Base-by-base conservation (phyloP, 1,140 invertebrate genomes). In the Saccostrea cuccullata region DNA sequence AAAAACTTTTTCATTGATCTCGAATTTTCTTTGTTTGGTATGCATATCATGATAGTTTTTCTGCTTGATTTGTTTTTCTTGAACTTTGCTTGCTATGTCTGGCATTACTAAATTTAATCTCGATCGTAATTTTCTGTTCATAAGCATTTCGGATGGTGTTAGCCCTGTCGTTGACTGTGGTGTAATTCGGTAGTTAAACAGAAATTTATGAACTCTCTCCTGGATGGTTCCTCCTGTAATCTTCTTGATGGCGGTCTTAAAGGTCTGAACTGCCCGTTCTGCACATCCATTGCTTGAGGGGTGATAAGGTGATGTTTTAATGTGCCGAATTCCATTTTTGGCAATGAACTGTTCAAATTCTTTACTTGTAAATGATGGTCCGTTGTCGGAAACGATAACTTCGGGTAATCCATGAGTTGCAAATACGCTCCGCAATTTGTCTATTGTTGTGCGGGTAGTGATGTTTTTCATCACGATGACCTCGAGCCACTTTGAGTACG, bases 351-450 rank as follows among this genome's bases (percentile, higher is more conserved):
- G 56, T 89, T 88, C 84, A 40, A 88, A 84, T 89, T 95, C 92
- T 70, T 77, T 60, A 9, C 93, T 94, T n/a, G 91, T 93, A 87
- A 96, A 96, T 84, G 94, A 92, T 20, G 95, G 93, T 67, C 94
- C 95, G 90, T 95, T 95, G 90, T 96, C 95, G 0, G 93, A 92
- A 55, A 95, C 93, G 11, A 95, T 20, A 55, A 91, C 90, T 64
- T 93, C 60, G 15, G 95, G 95, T 85, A 95, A 89, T 47, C 95
- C 95, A 89, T 94, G 92, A 36, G 90, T 90, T 4, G 93, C 89
- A 91, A 96, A 95, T 58, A 90, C 36, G 13, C 70, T 0, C 60
- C 86, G 36, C 11, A 91, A 73, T 15, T 67, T 83, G 2, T 88
- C 85, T 83, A 92, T 90, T 26, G 90, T 92, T 9, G 36, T 67